A percentile compares a stretch with the other conserved stretches of the same genome.
Evolutionary conservation across 2,113 vertebrate species (phyloP).

Genomic region (Chaetops frenatus): DNA sequence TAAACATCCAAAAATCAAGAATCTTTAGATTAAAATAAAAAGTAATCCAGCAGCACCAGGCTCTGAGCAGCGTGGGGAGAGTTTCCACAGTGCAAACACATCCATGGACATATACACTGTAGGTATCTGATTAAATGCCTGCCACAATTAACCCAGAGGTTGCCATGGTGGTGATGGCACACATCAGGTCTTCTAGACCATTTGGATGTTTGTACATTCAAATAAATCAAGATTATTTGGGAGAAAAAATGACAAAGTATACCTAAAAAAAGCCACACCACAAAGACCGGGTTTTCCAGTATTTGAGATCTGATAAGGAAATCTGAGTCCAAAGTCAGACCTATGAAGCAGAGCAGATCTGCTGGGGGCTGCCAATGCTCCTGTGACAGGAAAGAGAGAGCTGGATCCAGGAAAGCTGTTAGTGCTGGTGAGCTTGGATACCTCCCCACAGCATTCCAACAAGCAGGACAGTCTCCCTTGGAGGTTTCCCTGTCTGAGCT

Average conservation of each 20-base stretch:
- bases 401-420: neutral
- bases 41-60: neutral
- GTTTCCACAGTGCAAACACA: neutral
- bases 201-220: neutral
- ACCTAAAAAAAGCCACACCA: neutral
- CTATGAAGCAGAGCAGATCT: neutral
- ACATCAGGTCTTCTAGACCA: neutral
- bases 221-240: neutral
- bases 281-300: neutral
- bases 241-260: neutral
- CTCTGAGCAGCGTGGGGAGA: neutral
- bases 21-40: neutral
- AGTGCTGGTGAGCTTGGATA: neutral
- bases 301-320: neutral
- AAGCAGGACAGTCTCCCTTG: neutral
- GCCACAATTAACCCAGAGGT: neutral
- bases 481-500: neutral
- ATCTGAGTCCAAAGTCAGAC: neutral
- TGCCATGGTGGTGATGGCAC: neutral
- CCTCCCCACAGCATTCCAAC: neutral
- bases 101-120: neutral
- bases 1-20: neutral
- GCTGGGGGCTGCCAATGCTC: neutral
- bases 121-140: neutral
- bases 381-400: neutral